Conservation (phyloP, 2,113 vertebrate genomes). For the Laticauda colubrina region DNA sequence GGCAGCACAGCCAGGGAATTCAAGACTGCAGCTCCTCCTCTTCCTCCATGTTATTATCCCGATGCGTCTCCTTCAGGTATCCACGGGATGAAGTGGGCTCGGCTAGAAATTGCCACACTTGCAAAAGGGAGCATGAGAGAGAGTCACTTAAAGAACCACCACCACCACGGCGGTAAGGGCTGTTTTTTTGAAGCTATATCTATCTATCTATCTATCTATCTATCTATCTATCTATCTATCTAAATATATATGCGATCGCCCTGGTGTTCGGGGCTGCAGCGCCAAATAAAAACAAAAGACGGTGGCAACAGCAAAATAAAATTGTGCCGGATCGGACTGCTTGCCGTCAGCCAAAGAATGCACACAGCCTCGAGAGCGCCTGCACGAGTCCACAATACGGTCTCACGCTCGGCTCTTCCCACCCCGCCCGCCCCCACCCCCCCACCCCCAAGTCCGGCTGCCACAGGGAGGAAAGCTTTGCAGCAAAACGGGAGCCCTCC, state of each 20-base stretch:
- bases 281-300: neutral
- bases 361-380: neutral
- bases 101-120: neutral
- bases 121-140: neutral
- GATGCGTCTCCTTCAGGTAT: conserved; percentile 16
- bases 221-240: too few species aligned
- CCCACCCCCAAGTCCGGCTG: neutral
- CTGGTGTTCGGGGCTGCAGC: neutral
- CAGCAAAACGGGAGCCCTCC: neutral
- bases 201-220: too few species aligned
- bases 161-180: neutral
- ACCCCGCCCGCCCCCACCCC: neutral
- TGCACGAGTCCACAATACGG: neutral
- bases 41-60: conserved; percentile 30
- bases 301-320: neutral
- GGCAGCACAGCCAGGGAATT: conserved; percentile 15
- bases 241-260: neutral
- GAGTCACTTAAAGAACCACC: neutral
- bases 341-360: neutral
- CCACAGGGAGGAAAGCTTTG: conserved; percentile 6
- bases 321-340: neutral
- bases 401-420: neutral
- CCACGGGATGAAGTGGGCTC: neutral
- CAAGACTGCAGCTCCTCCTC: conserved; percentile 29
- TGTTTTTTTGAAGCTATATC: neutral